These are phyloP conservation scores for Phoxinus phoxinus DNA, from an alignment of 2,113 vertebrate genomes.

Conservation along the genomic window DNA sequence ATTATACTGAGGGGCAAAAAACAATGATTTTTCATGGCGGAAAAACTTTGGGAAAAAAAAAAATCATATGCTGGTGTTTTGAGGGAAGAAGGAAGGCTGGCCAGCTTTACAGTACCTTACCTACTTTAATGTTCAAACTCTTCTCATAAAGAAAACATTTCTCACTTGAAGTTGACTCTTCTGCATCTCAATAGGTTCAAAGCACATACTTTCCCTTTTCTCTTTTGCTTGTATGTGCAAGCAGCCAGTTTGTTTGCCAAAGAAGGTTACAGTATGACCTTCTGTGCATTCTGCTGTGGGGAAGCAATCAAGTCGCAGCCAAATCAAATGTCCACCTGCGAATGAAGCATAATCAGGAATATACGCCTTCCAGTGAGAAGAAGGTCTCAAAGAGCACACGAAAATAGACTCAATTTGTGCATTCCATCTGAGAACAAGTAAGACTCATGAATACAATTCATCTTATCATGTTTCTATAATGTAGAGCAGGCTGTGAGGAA, in stretches of 20 bases:
- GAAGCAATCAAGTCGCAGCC: conserved; percentile 58
- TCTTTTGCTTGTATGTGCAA: conserved; percentile 39
- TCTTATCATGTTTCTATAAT: conserved; percentile 53
- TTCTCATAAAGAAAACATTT: not conserved
- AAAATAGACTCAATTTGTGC: conserved; percentile 27
- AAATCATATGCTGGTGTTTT: not conserved
- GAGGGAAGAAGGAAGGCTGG: not conserved
- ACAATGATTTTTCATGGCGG: conserved; percentile 19
- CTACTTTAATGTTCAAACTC: conserved; percentile 5
- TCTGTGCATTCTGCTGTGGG: conserved; percentile 33
- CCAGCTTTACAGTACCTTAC: not conserved
- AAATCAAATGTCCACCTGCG: conserved; percentile 45
- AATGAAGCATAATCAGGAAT: conserved; percentile 45
- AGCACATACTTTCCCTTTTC: not conserved
- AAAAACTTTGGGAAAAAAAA: conserved; percentile 36
- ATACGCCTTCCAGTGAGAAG: conserved; percentile 18
- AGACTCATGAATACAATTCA: conserved; percentile 55
- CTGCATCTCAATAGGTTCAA: not conserved
- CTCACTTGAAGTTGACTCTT: conserved; percentile 16
- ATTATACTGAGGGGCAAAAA: not conserved
- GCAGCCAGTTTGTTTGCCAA: conserved; percentile 42
- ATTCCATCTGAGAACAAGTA: conserved; percentile 27
- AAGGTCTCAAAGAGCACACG: not conserved
- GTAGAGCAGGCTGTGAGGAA: conserved; percentile 48
- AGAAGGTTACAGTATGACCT: conserved; percentile 44